phyloP scores from a whole-genome alignment of 2,888 invertebrate genomes.

The Incurvaria masculella region DNA sequence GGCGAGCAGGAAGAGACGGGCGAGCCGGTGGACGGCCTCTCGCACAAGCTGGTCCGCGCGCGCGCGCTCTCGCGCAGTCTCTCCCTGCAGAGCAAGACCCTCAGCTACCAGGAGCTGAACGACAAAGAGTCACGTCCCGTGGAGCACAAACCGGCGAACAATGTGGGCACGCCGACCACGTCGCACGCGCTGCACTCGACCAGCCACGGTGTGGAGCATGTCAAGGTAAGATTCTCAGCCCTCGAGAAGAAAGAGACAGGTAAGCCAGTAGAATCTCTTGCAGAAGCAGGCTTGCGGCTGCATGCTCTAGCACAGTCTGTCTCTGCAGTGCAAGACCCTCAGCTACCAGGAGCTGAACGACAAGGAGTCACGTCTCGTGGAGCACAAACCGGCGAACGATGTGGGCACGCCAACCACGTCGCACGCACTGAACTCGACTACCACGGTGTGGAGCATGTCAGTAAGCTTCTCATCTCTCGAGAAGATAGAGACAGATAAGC shows the following conservation, averaged over 20 bases:
- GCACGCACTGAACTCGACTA: slow-evolving; percentile 49
- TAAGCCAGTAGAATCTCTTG: too few species aligned
- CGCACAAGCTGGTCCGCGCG: slow-evolving; percentile 70
- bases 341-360: slow-evolving; percentile 68
- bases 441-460: slow-evolving; percentile 50
- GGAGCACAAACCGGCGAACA: slow-evolving; percentile 26
- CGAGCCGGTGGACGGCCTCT: slow-evolving; percentile 66
- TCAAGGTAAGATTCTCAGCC: slow-evolving; percentile 32
- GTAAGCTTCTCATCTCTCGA: too few species aligned
- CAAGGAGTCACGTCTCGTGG: too few species aligned
- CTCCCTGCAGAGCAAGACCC: slow-evolving; percentile 70
- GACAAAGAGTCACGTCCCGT: slow-evolving; percentile 29
- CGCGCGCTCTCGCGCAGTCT: slow-evolving; percentile 68
- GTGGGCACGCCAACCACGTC: slow-evolving; percentile 43
- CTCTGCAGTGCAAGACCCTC: slow-evolving; percentile 70
- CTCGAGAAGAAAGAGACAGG: too few species aligned
- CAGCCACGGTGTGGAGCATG: slow-evolving; percentile 47
- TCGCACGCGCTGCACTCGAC: slow-evolving; percentile 50
- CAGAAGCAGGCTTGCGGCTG: slow-evolving; percentile 70
- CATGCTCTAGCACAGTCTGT: slow-evolving; percentile 67
- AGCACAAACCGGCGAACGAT: slow-evolving; percentile 37
- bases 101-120: slow-evolving; percentile 68
- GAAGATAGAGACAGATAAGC: too few species aligned
- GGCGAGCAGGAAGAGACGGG: slow-evolving; percentile 65
- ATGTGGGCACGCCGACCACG: slow-evolving; percentile 41